Percentiles rank a stretch among this genome's conserved stretches.
Evolutionary conservation across 2,888 invertebrate species (phyloP).

Genomic region (Tridacna gigas): DNA sequence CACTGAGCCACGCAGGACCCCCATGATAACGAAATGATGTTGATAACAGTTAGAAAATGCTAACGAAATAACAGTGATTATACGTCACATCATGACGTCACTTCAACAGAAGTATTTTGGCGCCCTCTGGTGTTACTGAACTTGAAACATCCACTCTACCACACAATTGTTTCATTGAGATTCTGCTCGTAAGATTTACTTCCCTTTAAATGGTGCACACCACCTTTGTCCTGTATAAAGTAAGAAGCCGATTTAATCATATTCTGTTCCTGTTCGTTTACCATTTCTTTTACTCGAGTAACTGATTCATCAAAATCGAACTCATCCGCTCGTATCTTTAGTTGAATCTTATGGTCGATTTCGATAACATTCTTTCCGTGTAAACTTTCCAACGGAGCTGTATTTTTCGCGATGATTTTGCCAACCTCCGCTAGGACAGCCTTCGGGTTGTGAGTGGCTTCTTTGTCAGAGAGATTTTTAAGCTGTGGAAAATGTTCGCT

Average conservation of each 20-base stretch:
- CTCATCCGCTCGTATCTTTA: slow-evolving; percentile 75
- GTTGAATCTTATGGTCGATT: slow-evolving; percentile 77
- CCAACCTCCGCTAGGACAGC: slow-evolving; percentile 75
- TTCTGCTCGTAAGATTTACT: slow-evolving; percentile 74
- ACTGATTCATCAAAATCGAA: slow-evolving; percentile 75
- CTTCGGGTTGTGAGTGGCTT: slow-evolving; percentile 67
- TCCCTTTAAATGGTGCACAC: slow-evolving; percentile 77
- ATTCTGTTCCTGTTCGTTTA: slow-evolving; percentile 75
- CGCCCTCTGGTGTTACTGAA: too few relatives aligned
- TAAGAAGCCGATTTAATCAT: slow-evolving; percentile 76
- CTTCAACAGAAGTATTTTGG: too few relatives aligned
- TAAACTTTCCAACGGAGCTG: slow-evolving; percentile 76
- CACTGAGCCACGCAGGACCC: too few relatives aligned
- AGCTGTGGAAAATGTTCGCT: slow-evolving; percentile 71
- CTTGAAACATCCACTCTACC: slow-evolving; percentile 19
- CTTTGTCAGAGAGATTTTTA: slow-evolving; percentile 66
- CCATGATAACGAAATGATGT: too few relatives aligned
- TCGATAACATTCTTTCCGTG: slow-evolving; percentile 81
- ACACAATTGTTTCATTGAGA: slow-evolving; percentile 75
- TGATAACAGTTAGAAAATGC: too few relatives aligned
- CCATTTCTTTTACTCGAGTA: slow-evolving; percentile 74
- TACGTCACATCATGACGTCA: too few relatives aligned
- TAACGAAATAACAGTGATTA: too few relatives aligned
- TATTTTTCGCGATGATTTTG: slow-evolving; percentile 77
- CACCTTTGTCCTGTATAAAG: slow-evolving; percentile 78